These are phyloP conservation scores for Spinibarbus caldwelli DNA, from an alignment of 2,797 vertebrate genomes.

Conservation along the genomic window DNA sequence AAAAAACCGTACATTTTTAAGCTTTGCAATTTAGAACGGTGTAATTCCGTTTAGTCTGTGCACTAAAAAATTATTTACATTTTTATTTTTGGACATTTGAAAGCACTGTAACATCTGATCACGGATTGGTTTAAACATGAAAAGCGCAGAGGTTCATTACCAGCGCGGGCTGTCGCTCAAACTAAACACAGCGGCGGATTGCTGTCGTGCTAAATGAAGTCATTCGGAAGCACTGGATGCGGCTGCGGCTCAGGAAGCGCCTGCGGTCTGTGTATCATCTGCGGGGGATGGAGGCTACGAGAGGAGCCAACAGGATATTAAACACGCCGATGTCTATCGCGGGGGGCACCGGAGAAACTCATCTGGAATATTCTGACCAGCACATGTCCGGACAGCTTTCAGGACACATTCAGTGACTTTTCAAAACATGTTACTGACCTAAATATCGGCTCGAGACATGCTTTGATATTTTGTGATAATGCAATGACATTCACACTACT, in stretches of 20 bases:
- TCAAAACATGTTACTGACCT: background rate
- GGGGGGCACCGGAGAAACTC: background rate
- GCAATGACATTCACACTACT: too few species aligned
- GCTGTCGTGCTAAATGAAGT: constrained; percentile 24
- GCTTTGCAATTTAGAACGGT: background rate
- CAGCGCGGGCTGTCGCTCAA: background rate
- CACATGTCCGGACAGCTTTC: too few species aligned
- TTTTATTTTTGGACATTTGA: background rate
- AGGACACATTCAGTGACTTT: background rate
- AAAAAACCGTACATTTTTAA: background rate
- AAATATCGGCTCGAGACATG: background rate
- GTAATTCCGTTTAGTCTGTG: background rate
- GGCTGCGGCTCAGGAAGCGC: too few species aligned
- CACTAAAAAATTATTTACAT: background rate
- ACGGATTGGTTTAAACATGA: background rate
- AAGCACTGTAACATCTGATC: background rate
- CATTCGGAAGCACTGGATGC: constrained; percentile 17
- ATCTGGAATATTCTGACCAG: constrained; percentile 8
- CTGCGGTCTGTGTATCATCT: constrained; percentile 47
- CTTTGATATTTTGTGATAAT: background rate
- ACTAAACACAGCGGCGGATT: constrained; percentile 28
- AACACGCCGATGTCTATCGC: constrained; percentile 42
- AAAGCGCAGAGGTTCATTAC: background rate
- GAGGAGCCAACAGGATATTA: constrained; percentile 61
- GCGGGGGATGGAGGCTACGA: too few species aligned